These are phyloP conservation scores for Zosterops japonicus DNA, from an alignment of 2,113 vertebrate species.

Conservation along the genomic window DNA sequence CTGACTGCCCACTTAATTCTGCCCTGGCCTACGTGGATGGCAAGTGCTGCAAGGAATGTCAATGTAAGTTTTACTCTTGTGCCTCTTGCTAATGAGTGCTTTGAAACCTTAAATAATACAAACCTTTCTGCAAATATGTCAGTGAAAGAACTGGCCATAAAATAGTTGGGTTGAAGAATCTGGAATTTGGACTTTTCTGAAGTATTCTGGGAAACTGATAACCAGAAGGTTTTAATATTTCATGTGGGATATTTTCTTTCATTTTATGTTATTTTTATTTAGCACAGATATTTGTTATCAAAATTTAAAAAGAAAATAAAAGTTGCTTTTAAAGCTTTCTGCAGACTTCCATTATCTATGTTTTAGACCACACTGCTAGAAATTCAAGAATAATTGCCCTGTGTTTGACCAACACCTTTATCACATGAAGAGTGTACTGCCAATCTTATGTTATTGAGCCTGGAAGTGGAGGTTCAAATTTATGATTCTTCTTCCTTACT, in stretches of 20 bases:
- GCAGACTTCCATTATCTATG: background rate
- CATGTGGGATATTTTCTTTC: background rate
- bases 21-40: slow-evolving; percentile 86
- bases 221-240: background rate
- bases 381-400: background rate
- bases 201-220: background rate
- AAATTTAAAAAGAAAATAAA: background rate
- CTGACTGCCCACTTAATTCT: slow-evolving; percentile 84
- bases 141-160: background rate
- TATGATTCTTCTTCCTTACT: background rate
- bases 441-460: background rate
- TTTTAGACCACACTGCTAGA: background rate
- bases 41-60: slow-evolving; percentile 95
- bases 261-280: background rate
- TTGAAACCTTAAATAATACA: background rate
- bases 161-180: background rate
- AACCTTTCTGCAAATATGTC: background rate
- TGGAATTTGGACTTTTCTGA: background rate
- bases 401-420: background rate
- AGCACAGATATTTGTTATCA: background rate
- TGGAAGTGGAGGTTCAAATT: background rate
- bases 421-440: background rate
- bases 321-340: background rate
- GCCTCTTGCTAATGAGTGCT: background rate
- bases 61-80: slow-evolving; percentile 80